Conservation (phyloP, 2,797 vertebrate species). For the Ctenosaura bakeri region DNA sequence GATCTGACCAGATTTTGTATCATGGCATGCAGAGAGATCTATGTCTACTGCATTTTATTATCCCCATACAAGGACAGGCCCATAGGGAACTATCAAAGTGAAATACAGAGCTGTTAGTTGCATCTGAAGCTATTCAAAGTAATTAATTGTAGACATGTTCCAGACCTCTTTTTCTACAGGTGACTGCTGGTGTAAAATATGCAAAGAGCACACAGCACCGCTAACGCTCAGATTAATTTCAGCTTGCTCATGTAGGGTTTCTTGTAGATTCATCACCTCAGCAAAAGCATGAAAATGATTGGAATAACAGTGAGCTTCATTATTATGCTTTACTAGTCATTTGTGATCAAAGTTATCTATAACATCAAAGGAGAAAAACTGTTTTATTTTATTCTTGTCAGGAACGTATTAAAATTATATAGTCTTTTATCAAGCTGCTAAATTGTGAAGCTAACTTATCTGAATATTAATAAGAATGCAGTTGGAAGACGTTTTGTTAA, state of each 20-base stretch:
- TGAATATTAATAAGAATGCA: background rate
- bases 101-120: background rate
- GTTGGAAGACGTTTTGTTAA: background rate
- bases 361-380: background rate
- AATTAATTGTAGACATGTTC: conserved; percentile 19
- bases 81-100: background rate
- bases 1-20: background rate
- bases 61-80: background rate
- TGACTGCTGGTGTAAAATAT: conserved; percentile 33
- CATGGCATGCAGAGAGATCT: background rate
- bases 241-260: background rate
- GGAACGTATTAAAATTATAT: background rate
- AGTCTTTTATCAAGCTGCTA: background rate
- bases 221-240: background rate
- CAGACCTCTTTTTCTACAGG: conserved; percentile 12
- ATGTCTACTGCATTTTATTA: background rate
- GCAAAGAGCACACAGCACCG: conserved; percentile 1
- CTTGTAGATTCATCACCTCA: background rate
- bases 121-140: conserved; percentile 15
- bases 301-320: background rate
- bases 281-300: background rate
- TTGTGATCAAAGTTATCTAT: background rate
- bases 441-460: background rate
- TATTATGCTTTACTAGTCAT: background rate
- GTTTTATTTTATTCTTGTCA: background rate